phyloP scores from a whole-genome alignment of 2,888 invertebrate genomes.

The Syritta pipiens region DNA sequence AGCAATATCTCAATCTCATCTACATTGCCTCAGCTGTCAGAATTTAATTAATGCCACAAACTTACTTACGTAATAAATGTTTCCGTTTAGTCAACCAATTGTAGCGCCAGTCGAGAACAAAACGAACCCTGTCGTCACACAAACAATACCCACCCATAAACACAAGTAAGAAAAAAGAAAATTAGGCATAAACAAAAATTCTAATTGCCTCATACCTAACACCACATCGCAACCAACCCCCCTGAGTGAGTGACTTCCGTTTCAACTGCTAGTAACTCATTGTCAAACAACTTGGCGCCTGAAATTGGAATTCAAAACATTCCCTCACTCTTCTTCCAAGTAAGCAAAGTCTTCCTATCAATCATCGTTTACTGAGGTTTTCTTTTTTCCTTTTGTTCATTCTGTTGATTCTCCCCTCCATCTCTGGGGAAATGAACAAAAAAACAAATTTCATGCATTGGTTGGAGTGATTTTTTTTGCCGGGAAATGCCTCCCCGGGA shows the following conservation, averaged over 20 bases:
- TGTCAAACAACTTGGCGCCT: conserved; percentile 52
- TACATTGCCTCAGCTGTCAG: no score
- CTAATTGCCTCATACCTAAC: conserved; percentile 2
- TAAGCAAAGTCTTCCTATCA: conserved; percentile 32
- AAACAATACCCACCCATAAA: conserved; percentile 13
- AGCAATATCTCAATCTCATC: no score
- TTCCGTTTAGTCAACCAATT: not conserved
- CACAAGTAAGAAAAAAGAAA: not conserved
- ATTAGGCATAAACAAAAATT: conserved; percentile 14
- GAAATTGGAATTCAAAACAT: conserved; percentile 49
- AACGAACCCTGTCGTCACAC: not conserved
- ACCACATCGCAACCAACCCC: conserved; percentile 12
- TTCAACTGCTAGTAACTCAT: conserved; percentile 36
- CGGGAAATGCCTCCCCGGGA: not conserved
- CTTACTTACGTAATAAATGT: no score
- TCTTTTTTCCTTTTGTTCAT: not conserved
- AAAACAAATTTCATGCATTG: no score
- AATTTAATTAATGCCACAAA: no score
- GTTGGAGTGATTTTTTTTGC: no score
- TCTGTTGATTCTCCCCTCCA: not conserved
- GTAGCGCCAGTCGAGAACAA: not conserved
- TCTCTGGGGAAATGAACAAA: conserved; percentile 29
- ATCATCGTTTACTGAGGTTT: conserved; percentile 21
- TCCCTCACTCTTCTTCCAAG: not conserved
- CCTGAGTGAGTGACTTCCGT: conserved; percentile 45